phyloP scores from a whole-genome alignment of 2,797 vertebrate species.

The Bufotes viridis region DNA sequence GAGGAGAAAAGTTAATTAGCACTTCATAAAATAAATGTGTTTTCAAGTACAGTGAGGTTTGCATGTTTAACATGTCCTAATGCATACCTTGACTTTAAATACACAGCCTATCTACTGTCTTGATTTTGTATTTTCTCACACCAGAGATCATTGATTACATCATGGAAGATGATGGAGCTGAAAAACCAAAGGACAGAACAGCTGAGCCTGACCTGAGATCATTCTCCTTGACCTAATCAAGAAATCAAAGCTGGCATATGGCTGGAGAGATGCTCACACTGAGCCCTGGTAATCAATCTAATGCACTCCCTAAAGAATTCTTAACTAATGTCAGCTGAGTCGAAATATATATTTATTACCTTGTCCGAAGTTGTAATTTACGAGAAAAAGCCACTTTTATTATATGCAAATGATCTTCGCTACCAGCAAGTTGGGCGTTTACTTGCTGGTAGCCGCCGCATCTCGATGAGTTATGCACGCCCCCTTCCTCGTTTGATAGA shows the following conservation, averaged over 20 bases:
- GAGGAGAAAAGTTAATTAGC: not conserved
- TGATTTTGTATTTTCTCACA: not conserved
- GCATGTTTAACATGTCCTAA: not conserved
- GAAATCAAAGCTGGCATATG: slow-evolving; percentile 37
- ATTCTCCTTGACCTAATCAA: slow-evolving; percentile 18
- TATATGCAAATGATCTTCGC: no score
- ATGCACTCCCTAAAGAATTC: slow-evolving; percentile 8
- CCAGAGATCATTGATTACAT: not conserved
- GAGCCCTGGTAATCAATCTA: slow-evolving; percentile 42
- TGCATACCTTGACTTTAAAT: not conserved
- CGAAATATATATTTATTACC: no score
- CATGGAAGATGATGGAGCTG: not conserved
- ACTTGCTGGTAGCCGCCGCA: no score
- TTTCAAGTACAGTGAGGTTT: no score
- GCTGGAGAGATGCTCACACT: not conserved
- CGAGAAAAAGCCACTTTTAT: no score
- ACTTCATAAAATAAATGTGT: not conserved
- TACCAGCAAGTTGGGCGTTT: no score
- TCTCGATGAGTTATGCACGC: no score
- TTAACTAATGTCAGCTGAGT: no score
- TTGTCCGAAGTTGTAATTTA: no score
- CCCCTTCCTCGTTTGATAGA: no score
- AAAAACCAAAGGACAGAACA: slow-evolving; percentile 13
- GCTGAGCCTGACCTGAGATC: not conserved
- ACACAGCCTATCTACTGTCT: not conserved